These are phyloP conservation scores for Empis livida DNA, from an alignment of 2,888 invertebrate species.

Conservation along the genomic window DNA sequence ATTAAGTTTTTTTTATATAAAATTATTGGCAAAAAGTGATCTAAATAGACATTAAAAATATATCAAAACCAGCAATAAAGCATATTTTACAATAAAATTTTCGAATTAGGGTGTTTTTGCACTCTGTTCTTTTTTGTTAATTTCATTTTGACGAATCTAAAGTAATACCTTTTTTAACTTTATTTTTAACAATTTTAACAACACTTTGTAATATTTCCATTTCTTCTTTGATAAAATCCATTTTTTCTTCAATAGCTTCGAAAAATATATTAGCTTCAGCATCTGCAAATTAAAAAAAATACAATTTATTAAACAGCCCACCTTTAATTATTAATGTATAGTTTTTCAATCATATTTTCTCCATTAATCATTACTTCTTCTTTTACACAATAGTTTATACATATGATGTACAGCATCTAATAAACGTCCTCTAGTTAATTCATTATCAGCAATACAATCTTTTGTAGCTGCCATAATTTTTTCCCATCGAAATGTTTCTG, in stretches of 20 bases:
- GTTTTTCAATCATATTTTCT: constrained; percentile 8
- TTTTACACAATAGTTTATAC: constrained; percentile 25
- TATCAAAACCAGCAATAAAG: too few species aligned
- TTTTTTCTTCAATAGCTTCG: constrained; percentile 17
- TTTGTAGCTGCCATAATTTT: constrained; percentile 26
- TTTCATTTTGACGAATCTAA: too few species aligned
- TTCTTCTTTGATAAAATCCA: constrained; percentile 30
- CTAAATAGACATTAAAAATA: too few species aligned
- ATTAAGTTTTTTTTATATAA: too few species aligned
- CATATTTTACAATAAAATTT: too few species aligned
- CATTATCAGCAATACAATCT: constrained; percentile 20
- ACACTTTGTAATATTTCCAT: constrained; percentile 24
- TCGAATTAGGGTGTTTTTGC: too few species aligned
- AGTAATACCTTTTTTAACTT: not conserved
- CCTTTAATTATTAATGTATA: not conserved
- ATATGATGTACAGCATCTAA: constrained; percentile 28
- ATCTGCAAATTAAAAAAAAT: constrained; percentile 7
- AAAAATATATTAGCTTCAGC: not conserved
- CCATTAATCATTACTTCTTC: constrained; percentile 25
- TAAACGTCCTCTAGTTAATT: constrained; percentile 23
- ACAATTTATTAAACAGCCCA: not conserved
- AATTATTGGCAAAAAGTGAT: too few species aligned
- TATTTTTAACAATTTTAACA: constrained; percentile 9
- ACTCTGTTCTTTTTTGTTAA: too few species aligned
- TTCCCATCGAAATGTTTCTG: constrained; percentile 29